Conservation (phyloP, 2,113 vertebrate species). For the Saccopteryx bilineata region DNA sequence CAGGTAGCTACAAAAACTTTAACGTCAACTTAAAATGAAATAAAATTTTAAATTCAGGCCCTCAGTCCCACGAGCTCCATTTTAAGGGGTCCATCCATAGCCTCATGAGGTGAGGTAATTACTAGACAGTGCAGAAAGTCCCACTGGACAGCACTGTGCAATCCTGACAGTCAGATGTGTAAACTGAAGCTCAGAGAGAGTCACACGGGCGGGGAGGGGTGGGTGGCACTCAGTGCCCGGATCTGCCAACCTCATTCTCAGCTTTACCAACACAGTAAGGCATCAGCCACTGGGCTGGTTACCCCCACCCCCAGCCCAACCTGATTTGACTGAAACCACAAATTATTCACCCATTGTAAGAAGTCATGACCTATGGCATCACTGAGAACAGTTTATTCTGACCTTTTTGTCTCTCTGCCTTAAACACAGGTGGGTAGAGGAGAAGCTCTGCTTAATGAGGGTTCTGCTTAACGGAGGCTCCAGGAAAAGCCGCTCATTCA, state of each 20-base stretch:
- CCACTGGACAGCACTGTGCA: rapidly evolving
- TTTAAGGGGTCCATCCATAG: not conserved
- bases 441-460: not conserved
- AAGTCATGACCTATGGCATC: not conserved
- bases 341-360: not conserved
- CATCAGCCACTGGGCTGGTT: not conserved
- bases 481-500: not conserved
- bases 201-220: too few species aligned
- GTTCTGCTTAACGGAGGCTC: not conserved
- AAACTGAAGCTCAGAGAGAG: not conserved
- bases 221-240: not conserved
- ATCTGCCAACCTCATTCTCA: not conserved
- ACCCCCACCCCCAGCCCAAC: not conserved
- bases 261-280: not conserved
- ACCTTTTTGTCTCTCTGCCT: not conserved
- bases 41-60: not conserved
- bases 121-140: rapidly evolving
- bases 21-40: not conserved
- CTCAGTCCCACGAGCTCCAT: not conserved
- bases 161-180: rapidly evolving
- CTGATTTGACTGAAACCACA: not conserved
- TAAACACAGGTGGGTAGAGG: not conserved
- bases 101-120: not conserved
- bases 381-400: not conserved
- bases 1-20: not conserved